Conservation (phyloP, 2,888 invertebrate species). For the Pantelozetes paolii region DNA sequence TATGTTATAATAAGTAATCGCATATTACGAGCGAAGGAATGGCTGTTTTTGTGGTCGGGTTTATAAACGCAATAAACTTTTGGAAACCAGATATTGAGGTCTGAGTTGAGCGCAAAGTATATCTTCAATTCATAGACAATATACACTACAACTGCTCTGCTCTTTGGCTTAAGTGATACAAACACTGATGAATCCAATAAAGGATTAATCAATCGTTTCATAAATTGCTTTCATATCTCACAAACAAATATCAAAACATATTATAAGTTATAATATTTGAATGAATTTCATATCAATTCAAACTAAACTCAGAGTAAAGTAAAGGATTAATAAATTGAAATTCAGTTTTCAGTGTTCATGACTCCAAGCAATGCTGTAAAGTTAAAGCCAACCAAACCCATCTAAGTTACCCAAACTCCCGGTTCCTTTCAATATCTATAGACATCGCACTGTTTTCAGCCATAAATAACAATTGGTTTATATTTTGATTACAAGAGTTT, state of each 20-base stretch:
- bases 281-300: too few species aligned
- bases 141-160: background rate
- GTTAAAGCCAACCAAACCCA: too few species aligned
- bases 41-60: background rate
- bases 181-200: background rate
- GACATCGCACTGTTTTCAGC: too few species aligned
- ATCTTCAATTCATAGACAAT: background rate
- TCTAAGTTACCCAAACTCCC: too few species aligned
- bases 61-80: constrained; percentile 18
- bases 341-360: too few species aligned
- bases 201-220: background rate
- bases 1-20: background rate
- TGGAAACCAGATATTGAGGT: constrained; percentile 1
- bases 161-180: background rate
- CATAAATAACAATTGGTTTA: too few species aligned
- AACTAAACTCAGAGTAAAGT: too few species aligned
- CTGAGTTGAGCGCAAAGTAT: background rate
- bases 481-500: too few species aligned
- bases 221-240: background rate
- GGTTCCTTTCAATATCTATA: too few species aligned
- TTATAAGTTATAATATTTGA: background rate
- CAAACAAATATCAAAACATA: background rate
- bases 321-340: too few species aligned
- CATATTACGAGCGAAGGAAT: background rate
- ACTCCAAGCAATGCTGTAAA: too few species aligned